Conservation (phyloP, 2,888 invertebrate genomes). For the Athalia cordata region DNA sequence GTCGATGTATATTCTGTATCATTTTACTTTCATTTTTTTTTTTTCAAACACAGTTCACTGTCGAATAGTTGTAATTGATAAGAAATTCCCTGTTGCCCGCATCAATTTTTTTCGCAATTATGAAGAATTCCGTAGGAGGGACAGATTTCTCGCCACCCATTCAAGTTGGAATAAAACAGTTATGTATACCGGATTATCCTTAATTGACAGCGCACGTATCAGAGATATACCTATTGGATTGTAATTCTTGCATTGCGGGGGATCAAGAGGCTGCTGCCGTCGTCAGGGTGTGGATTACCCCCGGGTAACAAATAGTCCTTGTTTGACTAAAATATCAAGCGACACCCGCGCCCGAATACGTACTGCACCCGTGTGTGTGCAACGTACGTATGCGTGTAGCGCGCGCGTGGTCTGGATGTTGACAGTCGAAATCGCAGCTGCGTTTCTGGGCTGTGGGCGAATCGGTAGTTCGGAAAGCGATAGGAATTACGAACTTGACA, state of each 20-base stretch:
- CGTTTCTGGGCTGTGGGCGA: not conserved
- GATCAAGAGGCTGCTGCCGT: not conserved
- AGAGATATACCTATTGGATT: not conserved
- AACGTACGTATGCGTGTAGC: not conserved
- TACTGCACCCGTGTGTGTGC: too few relatives aligned
- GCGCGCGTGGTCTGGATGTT: not conserved
- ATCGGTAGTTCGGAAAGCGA: not conserved
- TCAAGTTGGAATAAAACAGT: too few relatives aligned
- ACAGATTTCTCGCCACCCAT: too few relatives aligned
- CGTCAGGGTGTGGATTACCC: conserved; percentile 1
- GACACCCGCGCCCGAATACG: conserved; percentile 54
- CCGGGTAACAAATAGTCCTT: conserved; percentile 46
- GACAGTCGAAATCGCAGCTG: conserved; percentile 27
- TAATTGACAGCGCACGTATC: not conserved
- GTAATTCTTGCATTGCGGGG: conserved; percentile 18
- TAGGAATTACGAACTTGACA: too few relatives aligned
- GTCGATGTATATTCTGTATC: too few relatives aligned
- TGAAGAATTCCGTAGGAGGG: too few relatives aligned
- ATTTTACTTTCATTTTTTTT: too few relatives aligned
- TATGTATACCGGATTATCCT: too few relatives aligned
- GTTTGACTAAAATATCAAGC: conserved; percentile 70
- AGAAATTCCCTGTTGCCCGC: too few relatives aligned
- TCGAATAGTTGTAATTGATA: too few relatives aligned
- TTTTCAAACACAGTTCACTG: too few relatives aligned
- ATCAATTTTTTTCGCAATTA: too few relatives aligned